Percentiles rank a stretch among this genome's conserved stretches.
Conservation (phyloP, 2,113 vertebrate species). For the Sialia sialis region DNA sequence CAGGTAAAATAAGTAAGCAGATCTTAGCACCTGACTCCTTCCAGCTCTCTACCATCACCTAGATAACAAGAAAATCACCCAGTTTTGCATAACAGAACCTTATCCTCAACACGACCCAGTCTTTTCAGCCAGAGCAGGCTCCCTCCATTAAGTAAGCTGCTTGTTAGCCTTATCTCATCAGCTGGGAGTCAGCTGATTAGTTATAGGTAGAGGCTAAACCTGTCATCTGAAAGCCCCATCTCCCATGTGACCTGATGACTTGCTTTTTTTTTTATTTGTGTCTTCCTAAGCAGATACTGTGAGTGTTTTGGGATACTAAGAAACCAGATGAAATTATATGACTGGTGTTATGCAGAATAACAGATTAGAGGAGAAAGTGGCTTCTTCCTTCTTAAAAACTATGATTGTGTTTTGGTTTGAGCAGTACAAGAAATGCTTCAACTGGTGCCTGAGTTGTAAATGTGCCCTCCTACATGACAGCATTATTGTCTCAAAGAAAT, state of each 20-base stretch:
- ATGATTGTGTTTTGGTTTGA: background rate
- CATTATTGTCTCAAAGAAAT: background rate
- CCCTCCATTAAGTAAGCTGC: conserved; percentile 34
- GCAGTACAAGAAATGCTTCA: background rate
- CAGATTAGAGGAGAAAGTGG: background rate
- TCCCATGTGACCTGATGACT: background rate
- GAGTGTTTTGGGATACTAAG: background rate
- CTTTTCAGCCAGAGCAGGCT: background rate
- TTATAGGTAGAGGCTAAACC: conserved; percentile 29
- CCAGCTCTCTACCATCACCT: background rate
- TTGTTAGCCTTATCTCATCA: conserved; percentile 59
- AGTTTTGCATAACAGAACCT: background rate
- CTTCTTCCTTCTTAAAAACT: background rate
- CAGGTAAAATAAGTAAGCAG: background rate
- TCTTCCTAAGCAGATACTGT: background rate
- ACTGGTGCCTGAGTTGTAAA: background rate
- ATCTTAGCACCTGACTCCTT: background rate
- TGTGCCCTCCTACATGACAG: background rate
- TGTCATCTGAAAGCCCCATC: background rate
- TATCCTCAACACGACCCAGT: background rate
- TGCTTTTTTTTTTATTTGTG: background rate
- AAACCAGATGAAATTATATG: background rate
- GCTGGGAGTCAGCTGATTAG: conserved; percentile 20
- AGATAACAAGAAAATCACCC: background rate
- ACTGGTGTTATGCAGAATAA: background rate